Evolutionary conservation across 2,888 invertebrate species (phyloP).

Genomic region (Seira sanloemensis): DNA sequence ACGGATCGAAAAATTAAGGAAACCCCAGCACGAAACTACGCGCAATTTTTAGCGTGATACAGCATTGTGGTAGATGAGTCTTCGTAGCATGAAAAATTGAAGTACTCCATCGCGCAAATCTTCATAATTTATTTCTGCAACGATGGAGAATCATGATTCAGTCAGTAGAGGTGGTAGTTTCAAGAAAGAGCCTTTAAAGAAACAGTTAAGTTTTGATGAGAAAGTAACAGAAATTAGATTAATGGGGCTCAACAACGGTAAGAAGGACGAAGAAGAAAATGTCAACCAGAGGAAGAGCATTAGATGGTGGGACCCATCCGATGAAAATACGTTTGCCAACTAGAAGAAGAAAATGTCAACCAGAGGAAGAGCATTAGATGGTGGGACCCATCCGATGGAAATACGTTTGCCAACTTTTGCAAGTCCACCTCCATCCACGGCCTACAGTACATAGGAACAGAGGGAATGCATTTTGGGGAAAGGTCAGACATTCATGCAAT

Average conservation of each 20-base stretch:
- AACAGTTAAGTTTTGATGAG: conserved; percentile 51
- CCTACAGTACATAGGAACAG: conserved; percentile 46
- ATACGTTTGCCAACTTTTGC: conserved; percentile 31
- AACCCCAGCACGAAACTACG: too few species aligned
- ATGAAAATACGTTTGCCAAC: conserved; percentile 27
- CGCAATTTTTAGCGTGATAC: too few species aligned
- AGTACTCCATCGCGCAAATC: too few species aligned
- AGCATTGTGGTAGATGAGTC: too few species aligned
- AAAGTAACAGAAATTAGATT: conserved; percentile 42
- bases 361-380: conserved; percentile 1
- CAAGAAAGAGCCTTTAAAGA: conserved; percentile 34
- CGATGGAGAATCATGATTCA: conserved; percentile 12
- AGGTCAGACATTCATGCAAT: too few species aligned
- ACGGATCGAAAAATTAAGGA: too few species aligned
- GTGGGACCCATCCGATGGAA: conserved; percentile 54
- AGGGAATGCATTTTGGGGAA: conserved; percentile 48
- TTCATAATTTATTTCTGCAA: neutral
- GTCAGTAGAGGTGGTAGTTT: neutral
- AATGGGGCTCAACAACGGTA: neutral
- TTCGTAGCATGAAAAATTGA: too few species aligned
- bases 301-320: conserved; percentile 51
- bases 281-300: neutral
- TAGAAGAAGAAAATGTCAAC: too few species aligned
- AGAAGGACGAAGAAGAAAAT: neutral
- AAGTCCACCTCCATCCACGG: conserved; percentile 59